These are phyloP conservation scores for Lepilemur septentrionalis DNA, from an alignment of 2,797 vertebrate genomes.

Conservation along the genomic window DNA sequence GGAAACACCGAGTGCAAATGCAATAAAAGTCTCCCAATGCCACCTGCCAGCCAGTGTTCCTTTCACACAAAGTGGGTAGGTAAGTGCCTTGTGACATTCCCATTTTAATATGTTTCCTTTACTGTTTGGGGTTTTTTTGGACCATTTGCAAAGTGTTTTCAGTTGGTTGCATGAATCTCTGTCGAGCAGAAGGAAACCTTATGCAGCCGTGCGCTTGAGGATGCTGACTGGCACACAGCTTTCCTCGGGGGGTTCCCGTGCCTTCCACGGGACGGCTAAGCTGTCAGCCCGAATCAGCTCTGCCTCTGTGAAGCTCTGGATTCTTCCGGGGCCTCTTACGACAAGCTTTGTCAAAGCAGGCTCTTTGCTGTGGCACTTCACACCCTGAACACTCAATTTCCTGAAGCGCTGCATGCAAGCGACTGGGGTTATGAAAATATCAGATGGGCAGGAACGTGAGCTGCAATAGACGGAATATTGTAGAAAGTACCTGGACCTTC, in stretches of 20 bases:
- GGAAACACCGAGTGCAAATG: conserved; percentile 43
- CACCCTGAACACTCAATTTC: background rate
- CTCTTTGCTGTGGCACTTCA: conserved; percentile 66
- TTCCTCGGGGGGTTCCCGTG: conserved; percentile 79
- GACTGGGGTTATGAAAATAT: background rate
- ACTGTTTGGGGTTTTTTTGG: conserved; percentile 50
- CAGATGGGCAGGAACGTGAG: background rate
- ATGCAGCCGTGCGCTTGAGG: conserved; percentile 69
- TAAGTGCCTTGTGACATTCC: accelerated
- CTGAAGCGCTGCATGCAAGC: conserved; percentile 51
- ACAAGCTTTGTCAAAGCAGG: background rate
- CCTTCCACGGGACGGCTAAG: conserved; percentile 62
- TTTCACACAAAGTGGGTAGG: conserved; percentile 27
- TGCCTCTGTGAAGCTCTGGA: conserved; percentile 65
- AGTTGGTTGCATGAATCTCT: background rate
- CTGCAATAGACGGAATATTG: background rate
- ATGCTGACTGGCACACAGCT: conserved; percentile 67
- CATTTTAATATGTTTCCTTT: conserved; percentile 24
- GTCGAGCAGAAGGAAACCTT: conserved; percentile 67
- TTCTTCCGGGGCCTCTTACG: conserved; percentile 63
- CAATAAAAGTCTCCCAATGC: background rate
- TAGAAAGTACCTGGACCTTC: too few species aligned
- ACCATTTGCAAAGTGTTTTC: background rate
- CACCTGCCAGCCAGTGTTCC: conserved; percentile 18
- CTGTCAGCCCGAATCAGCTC: conserved; percentile 78